Base-by-base conservation (phyloP, 2,888 invertebrate genomes). In the Peribatodes rhomboidaria region DNA sequence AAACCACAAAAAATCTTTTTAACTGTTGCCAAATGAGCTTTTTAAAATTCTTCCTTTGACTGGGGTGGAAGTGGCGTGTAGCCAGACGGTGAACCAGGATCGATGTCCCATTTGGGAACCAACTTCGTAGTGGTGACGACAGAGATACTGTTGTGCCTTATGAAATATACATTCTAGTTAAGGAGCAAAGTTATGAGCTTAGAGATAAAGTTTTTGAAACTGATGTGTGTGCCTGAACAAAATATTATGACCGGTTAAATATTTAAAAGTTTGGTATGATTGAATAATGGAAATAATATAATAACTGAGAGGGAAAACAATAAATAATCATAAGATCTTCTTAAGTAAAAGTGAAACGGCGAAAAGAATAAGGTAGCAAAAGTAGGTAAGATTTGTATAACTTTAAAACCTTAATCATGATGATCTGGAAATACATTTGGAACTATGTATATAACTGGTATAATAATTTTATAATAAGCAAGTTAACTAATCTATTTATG, bases 41-140 rank as follows among this genome's bases (percentile, higher is more conserved):
- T 69, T 73, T 75, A 72, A 67, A 77, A 75, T 76, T 71, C 65
- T 63, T 73, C 61, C 62, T 73, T 76, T 54, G 54, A 59, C 74
- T 75, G 66, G 70, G 76, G 68, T 73, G 71, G 79, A 75, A 76
- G 80, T 78, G 78, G 80, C 76, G 77, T 80, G 77, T 73, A 80
- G 82, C 81, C 82, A 85, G 84, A 78, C 83, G 81, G 78, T 85
- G 47, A 54, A 79, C 81, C 69, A 70, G 84, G 85, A 86, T 88
- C 82, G 83, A 89, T 86, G 86, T 86, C 84, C 84, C 87, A 81
- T 80, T 82, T 82, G 86, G 82, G 85, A 86, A 77, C 77, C 71
- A 80, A 78, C 76, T 78, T 81, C 76, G 77, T 68, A 69, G 69
- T 72, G 71, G 79, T 78, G 85, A 79, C 81, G 82, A 83, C 77